These are phyloP conservation scores for Alouatta palliata DNA, from an alignment of 2,113 vertebrate species.

Conservation along the genomic window DNA sequence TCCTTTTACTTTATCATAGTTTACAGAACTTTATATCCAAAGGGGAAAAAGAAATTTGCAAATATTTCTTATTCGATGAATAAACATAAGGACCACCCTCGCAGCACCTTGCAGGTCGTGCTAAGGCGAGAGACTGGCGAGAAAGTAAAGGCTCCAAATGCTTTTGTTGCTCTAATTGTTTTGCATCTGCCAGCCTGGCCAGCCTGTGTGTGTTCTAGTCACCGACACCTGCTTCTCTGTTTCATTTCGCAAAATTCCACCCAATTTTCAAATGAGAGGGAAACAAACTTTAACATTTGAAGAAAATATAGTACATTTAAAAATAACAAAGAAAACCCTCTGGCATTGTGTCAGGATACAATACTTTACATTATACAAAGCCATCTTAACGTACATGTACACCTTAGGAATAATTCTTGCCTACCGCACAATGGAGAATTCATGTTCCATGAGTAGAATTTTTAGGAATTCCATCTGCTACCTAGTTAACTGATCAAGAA, in stretches of 20 bases:
- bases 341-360: not conserved
- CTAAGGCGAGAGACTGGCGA: not conserved
- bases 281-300: conserved; percentile 30
- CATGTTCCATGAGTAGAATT: not conserved
- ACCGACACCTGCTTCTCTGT: not conserved
- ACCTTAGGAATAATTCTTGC: not conserved
- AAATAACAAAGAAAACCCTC: not conserved
- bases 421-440: not conserved
- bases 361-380: not conserved
- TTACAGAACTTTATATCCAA: conserved; percentile 62
- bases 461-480: not conserved
- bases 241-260: conserved; percentile 15
- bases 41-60: conserved; percentile 61
- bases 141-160: conserved; percentile 10
- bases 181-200: conserved; percentile 44
- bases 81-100: conserved; percentile 69
- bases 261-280: conserved; percentile 38
- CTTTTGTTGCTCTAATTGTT: conserved; percentile 41
- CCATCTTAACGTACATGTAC: not conserved
- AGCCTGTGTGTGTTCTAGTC: conserved; percentile 15
- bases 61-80: conserved; percentile 60
- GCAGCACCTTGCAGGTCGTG: conserved; percentile 31
- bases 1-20: conserved; percentile 58
- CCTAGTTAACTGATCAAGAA: not conserved
- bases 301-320: not conserved